phyloP scores from a whole-genome alignment of 2,888 invertebrate genomes.

The Ptilodon capucinus region DNA sequence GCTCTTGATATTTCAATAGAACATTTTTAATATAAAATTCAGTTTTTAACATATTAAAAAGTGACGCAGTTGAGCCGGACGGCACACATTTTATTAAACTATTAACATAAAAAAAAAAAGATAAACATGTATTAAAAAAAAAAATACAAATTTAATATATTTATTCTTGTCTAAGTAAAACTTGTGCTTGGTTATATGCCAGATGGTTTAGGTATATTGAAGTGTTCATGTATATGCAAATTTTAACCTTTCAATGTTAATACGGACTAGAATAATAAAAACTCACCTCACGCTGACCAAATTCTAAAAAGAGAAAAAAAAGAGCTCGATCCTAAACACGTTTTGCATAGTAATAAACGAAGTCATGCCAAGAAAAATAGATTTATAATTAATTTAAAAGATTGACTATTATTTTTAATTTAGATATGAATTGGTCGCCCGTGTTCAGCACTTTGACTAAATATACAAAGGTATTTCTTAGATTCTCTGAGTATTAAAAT shows the following conservation, averaged over 20 bases:
- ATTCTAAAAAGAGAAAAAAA: neutral
- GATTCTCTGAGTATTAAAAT: no score
- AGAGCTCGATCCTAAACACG: neutral
- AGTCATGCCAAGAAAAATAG: no score
- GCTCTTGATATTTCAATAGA: no score
- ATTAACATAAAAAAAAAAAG: neutral
- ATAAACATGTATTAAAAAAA: neutral
- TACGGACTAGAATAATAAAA: neutral
- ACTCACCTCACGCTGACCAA: neutral
- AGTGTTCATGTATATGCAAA: neutral
- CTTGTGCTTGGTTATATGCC: neutral
- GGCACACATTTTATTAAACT: neutral
- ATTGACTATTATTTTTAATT: no score
- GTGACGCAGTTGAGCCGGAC: neutral
- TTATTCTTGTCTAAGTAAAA: no score
- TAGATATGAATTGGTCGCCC: no score
- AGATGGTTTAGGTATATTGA: neutral
- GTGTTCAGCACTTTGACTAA: no score
- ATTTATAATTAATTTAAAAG: no score
- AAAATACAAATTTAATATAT: neutral
- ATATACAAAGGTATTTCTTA: no score
- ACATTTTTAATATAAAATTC: no score
- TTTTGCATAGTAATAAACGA: neutral
- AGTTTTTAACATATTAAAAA: neutral
- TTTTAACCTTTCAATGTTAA: neutral